Evolutionary conservation across 1,140 invertebrate species (phyloP).

Genomic region (Lethocerus indicus): DNA sequence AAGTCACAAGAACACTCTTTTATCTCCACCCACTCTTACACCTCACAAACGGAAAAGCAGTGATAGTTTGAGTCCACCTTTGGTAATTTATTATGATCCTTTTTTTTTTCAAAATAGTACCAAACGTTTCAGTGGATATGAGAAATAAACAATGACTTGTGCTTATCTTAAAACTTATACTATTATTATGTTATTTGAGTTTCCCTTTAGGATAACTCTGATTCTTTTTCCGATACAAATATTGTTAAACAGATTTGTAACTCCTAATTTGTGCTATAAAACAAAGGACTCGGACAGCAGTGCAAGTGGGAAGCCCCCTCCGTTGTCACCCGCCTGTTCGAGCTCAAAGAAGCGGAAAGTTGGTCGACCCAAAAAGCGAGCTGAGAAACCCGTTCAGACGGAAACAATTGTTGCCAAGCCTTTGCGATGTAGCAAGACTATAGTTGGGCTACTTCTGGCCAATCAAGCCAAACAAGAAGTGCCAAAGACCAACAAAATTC

Average conservation of each 20-base stretch:
- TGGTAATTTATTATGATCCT: no score
- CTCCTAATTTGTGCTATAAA: conserved; percentile 2
- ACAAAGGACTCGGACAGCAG: conserved; percentile 1
- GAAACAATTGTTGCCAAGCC: conserved; percentile 56
- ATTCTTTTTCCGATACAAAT: no score
- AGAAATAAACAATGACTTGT: no score
- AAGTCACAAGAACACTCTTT: conserved; percentile 4
- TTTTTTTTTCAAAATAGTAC: no score
- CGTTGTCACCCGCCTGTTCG: conserved; percentile 21
- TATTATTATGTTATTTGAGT: no score
- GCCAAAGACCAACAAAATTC: conserved; percentile 20
- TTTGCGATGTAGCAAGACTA: conserved; percentile 39
- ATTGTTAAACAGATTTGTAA: no score
- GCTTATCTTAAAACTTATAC: no score
- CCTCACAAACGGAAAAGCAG: conserved; percentile 13
- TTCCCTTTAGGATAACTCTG: no score
- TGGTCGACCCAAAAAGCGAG: conserved; percentile 55
- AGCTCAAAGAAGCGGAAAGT: conserved; percentile 70
- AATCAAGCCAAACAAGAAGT: no score
- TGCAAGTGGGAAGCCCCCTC: not conserved
- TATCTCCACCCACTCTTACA: conserved; percentile 17
- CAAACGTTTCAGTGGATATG: no score
- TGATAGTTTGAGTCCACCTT: no score
- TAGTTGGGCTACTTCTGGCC: conserved; percentile 42
- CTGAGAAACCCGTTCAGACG: conserved; percentile 35